These are phyloP conservation scores for Cryptotermes secundus DNA, from an alignment of 1,140 invertebrate species.

Conservation along the genomic window DNA sequence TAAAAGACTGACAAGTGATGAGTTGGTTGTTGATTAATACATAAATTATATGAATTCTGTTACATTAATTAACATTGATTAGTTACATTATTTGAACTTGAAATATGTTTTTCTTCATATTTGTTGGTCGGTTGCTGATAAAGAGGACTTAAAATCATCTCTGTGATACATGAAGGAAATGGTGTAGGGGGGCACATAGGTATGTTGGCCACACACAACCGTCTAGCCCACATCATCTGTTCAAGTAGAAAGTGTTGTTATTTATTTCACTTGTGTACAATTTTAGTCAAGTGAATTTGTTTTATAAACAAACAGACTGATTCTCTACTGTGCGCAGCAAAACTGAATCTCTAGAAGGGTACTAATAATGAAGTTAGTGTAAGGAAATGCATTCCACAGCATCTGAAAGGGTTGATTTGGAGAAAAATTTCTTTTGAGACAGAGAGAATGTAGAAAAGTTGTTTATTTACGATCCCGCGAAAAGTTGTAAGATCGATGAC, in stretches of 20 bases:
- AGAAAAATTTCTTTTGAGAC: not conserved
- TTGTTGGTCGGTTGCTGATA: not conserved
- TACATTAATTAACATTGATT: not conserved
- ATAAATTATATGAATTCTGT: not conserved
- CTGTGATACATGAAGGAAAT: not conserved
- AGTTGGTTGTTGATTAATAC: not conserved
- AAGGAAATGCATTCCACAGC: too few relatives aligned
- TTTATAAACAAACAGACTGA: too few relatives aligned
- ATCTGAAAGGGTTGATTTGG: too few relatives aligned
- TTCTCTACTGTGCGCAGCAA: too few relatives aligned
- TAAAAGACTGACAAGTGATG: not conserved
- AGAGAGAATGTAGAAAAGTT: not conserved
- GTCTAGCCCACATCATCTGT: not conserved
- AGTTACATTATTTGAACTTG: not conserved
- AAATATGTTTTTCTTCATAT: not conserved
- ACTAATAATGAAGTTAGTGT: too few relatives aligned
- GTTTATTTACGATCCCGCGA: not conserved
- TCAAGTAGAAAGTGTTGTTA: too few relatives aligned
- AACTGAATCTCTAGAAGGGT: too few relatives aligned
- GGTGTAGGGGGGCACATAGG: not conserved
- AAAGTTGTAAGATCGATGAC: not conserved
- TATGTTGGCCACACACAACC: not conserved
- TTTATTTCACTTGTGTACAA: too few relatives aligned
- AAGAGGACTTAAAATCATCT: not conserved
- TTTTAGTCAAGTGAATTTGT: too few relatives aligned